A percentile compares a stretch with the other conserved stretches of the same genome.
Conservation (phyloP, 2,888 invertebrate genomes). For the Nowickia ferox region DNA sequence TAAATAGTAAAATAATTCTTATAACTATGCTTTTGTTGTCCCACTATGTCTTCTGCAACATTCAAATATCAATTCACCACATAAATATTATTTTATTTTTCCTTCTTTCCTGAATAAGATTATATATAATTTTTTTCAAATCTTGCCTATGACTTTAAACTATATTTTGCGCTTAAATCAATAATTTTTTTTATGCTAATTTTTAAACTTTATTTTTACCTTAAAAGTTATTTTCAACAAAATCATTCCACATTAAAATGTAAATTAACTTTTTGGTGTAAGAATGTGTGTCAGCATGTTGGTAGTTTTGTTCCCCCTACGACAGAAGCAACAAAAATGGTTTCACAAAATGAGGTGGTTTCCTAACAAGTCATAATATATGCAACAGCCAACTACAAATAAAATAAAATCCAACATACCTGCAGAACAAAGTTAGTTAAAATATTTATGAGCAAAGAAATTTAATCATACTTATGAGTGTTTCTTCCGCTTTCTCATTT, state of each 20-base stretch:
- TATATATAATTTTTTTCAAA: constrained; percentile 40
- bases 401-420: background rate
- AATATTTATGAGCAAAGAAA: background rate
- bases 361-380: constrained; percentile 54
- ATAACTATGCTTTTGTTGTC: too few species aligned
- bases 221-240: constrained; percentile 54
- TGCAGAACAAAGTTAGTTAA: background rate
- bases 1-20: too few species aligned
- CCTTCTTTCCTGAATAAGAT: constrained; percentile 13
- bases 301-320: background rate
- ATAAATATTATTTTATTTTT: background rate
- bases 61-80: too few species aligned
- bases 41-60: background rate
- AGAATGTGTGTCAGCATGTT: constrained; percentile 18
- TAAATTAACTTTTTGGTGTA: constrained; percentile 49
- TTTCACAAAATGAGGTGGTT: constrained; percentile 49
- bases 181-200: constrained; percentile 64
- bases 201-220: constrained; percentile 54
- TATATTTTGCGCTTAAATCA: constrained; percentile 2
- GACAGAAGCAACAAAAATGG: constrained; percentile 20
- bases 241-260: constrained; percentile 57
- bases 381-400: background rate
- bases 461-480: background rate
- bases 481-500: background rate
- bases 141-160: constrained; percentile 31